These are phyloP conservation scores for Penaeus indicus DNA, from an alignment of 1,140 invertebrate genomes.

Conservation along the genomic window DNA sequence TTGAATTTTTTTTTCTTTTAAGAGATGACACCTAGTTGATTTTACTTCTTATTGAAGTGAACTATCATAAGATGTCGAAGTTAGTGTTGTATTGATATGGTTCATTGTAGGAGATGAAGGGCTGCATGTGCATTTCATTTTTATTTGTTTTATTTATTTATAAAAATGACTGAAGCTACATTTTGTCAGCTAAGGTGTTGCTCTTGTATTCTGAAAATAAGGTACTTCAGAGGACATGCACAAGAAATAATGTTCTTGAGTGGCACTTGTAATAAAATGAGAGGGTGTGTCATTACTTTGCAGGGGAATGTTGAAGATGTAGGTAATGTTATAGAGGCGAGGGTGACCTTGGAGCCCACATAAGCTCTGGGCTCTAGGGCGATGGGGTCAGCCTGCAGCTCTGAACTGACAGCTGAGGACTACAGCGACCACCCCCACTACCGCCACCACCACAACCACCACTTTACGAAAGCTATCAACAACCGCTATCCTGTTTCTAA, in stretches of 20 bases:
- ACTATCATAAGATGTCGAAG: not conserved
- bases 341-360: not conserved
- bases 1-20: too few species aligned
- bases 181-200: too few species aligned
- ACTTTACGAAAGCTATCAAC: not conserved
- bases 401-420: conserved; percentile 35
- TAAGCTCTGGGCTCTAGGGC: conserved; percentile 3
- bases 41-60: not conserved
- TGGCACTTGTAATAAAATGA: conserved; percentile 13
- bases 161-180: too few species aligned
- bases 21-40: not conserved
- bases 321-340: conserved; percentile 16
- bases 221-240: too few species aligned
- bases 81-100: not conserved
- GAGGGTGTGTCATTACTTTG: conserved; percentile 37
- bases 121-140: too few species aligned
- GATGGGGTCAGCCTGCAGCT: conserved; percentile 56
- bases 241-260: not conserved
- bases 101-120: too few species aligned
- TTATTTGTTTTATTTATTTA: too few species aligned
- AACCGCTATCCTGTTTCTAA: too few species aligned
- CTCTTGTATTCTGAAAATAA: too few species aligned
- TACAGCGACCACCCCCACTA: conserved; percentile 9
- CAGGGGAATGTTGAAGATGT: conserved; percentile 37
- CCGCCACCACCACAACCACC: not conserved